phyloP scores from a whole-genome alignment of 2,797 vertebrate genomes.

The Characodon lateralis region DNA sequence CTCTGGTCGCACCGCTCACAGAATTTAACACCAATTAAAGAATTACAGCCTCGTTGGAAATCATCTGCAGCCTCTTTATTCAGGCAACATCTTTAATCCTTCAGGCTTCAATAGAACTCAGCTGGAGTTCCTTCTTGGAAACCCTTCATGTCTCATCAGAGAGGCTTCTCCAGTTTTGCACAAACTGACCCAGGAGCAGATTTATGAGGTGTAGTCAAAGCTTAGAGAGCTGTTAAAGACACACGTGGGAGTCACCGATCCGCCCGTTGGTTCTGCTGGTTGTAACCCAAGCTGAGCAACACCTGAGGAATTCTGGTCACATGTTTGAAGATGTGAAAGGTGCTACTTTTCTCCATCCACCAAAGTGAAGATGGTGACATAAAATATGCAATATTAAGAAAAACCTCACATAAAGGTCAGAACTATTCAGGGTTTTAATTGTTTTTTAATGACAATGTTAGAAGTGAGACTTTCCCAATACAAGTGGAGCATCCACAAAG shows the following conservation, averaged over 20 bases:
- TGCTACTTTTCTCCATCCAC: no score
- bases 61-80: background rate
- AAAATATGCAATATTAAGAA: background rate
- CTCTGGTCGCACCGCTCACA: background rate
- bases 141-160: no score
- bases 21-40: slow-evolving; percentile 2
- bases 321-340: background rate
- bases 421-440: background rate
- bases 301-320: background rate
- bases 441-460: background rate
- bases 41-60: background rate
- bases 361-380: background rate
- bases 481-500: no score
- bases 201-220: background rate
- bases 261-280: background rate
- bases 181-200: background rate
- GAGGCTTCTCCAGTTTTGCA: background rate
- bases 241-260: background rate
- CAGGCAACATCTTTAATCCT: background rate
- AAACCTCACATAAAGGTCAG: background rate
- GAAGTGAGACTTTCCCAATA: no score
- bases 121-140: background rate
- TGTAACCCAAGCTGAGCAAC: no score
- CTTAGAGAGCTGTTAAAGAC: background rate
- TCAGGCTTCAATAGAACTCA: background rate